phyloP scores from a whole-genome alignment of 2,888 invertebrate genomes.

The Entomobrya multifasciata region DNA sequence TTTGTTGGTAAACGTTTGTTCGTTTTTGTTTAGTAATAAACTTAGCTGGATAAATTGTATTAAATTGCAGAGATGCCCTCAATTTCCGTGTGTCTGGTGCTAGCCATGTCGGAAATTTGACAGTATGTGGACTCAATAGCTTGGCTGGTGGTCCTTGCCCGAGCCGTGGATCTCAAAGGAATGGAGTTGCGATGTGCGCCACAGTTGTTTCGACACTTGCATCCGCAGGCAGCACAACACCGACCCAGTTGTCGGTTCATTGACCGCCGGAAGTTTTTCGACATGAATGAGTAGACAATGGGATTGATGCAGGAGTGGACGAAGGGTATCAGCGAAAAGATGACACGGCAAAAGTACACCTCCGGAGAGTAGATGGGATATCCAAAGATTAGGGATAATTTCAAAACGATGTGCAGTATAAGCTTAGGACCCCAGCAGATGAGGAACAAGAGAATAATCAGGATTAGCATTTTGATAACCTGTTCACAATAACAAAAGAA shows the following conservation, averaged over 20 bases:
- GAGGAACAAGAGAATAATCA: conserved; percentile 82
- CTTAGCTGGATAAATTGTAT: conserved; percentile 16
- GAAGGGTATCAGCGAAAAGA: conserved; percentile 81
- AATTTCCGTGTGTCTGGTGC: conserved; percentile 77
- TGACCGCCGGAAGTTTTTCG: conserved; percentile 81
- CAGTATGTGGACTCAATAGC: conserved; percentile 78
- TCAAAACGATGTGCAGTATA: conserved; percentile 81
- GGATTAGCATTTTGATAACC: conserved; percentile 84
- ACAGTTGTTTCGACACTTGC: conserved; percentile 74
- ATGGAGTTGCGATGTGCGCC: conserved; percentile 71
- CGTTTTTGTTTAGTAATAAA: background rate
- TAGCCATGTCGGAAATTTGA: conserved; percentile 73
- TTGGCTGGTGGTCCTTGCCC: conserved; percentile 68
- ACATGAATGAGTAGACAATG: conserved; percentile 81
- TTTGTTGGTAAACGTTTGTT: background rate
- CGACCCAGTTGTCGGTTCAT: conserved; percentile 80
- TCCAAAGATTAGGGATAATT: conserved; percentile 79
- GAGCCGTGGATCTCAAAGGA: conserved; percentile 76
- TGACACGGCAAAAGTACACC: conserved; percentile 81
- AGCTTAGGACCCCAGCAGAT: conserved; percentile 83
- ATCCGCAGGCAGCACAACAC: conserved; percentile 75
- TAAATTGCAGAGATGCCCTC: conserved; percentile 76
- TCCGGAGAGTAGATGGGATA: conserved; percentile 79
- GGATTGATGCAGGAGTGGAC: conserved; percentile 81
- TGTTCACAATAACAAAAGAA: conserved; percentile 80